Evolutionary conservation across 2,888 invertebrate genomes (phyloP).

Genomic region (Polyploca ridens): DNA sequence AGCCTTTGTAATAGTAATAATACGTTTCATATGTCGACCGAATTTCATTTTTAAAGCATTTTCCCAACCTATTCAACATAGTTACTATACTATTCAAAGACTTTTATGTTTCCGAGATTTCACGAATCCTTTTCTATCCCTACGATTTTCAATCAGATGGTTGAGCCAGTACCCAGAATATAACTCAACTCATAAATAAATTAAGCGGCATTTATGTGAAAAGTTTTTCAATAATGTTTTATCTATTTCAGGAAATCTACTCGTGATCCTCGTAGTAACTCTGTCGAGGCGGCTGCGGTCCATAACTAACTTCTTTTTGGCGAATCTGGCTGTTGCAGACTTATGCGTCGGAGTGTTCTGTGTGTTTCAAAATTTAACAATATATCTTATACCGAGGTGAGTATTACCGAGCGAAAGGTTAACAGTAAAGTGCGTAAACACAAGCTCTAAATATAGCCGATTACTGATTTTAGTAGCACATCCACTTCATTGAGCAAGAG

Average conservation of each 20-base stretch:
- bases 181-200: too few species aligned
- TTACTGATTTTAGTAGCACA: neutral
- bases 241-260: slow-evolving; percentile 90
- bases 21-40: neutral
- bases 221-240: slow-evolving; percentile 15
- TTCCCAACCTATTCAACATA: neutral
- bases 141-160: neutral
- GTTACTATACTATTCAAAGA: neutral
- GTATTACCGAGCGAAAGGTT: slow-evolving; percentile 36
- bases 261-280: slow-evolving; percentile 94
- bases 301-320: slow-evolving; percentile 96
- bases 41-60: neutral
- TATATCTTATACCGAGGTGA: slow-evolving; percentile 91
- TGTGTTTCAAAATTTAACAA: slow-evolving; percentile 94
- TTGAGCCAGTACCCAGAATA: neutral
- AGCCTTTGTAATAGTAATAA: too few species aligned
- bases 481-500: neutral
- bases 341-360: slow-evolving; percentile 97
- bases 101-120: neutral
- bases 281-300: slow-evolving; percentile 92
- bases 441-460: neutral
- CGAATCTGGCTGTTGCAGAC: slow-evolving; percentile 95
- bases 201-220: neutral
- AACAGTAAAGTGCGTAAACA: slow-evolving; percentile 26
- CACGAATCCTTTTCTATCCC: neutral